Evolutionary conservation across 1,140 invertebrate genomes (phyloP).

Genomic region (Hormaphis cornu): DNA sequence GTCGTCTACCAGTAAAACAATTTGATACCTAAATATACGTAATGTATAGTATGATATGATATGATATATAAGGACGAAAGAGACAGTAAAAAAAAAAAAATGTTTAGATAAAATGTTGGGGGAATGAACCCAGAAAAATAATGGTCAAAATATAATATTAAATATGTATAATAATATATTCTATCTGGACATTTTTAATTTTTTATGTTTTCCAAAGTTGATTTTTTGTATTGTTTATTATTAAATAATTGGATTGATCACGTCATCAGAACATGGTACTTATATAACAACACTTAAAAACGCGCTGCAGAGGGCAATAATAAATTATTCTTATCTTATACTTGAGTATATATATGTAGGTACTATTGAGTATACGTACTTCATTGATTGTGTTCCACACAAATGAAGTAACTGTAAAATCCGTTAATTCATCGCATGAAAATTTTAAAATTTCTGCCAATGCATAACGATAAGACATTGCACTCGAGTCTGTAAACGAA

Average conservation of each 20-base stretch:
- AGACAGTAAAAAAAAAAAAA: no score
- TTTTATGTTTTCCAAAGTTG: no score
- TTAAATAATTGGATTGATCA: neutral
- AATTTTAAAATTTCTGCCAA: constrained; percentile 35
- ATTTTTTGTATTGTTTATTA: neutral
- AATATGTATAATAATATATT: neutral
- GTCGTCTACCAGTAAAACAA: no score
- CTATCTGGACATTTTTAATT: no score
- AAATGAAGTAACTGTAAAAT: constrained; percentile 33
- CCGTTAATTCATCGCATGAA: constrained; percentile 19
- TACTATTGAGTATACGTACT: no score
- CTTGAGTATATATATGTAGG: no score
- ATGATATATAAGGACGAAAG: no score
- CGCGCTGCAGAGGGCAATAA: neutral
- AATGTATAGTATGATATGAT: neutral
- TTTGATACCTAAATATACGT: neutral
- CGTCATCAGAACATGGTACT: neutral
- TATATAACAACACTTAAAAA: neutral
- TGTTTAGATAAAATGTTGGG: no score
- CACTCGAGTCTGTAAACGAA: neutral
- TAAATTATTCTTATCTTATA: neutral
- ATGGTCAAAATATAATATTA: neutral
- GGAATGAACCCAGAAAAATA: no score
- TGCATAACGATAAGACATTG: constrained; percentile 31
- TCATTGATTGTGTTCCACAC: constrained; percentile 35